Conservation (phyloP, 1,140 invertebrate genomes). For the Magallana ariakensis region DNA sequence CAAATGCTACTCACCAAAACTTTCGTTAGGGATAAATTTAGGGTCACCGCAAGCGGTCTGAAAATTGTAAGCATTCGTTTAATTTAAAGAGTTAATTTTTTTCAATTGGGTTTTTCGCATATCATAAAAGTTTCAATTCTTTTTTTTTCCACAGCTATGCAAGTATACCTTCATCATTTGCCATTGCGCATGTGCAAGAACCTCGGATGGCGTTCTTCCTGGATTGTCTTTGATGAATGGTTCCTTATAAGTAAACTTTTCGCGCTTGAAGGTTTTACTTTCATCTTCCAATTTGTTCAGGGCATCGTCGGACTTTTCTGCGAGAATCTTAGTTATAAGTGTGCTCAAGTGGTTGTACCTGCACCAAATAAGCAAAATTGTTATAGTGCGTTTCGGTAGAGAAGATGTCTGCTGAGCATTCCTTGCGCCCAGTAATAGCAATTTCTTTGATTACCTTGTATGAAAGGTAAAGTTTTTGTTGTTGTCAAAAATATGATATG, state of each 20-base stretch:
- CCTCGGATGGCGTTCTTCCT: constrained; percentile 10
- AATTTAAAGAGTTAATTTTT: background rate
- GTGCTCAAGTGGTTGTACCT: constrained; percentile 59
- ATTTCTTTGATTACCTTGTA: too few relatives aligned
- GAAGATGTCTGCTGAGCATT: too few relatives aligned
- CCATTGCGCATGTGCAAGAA: constrained; percentile 51
- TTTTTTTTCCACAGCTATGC: too few relatives aligned
- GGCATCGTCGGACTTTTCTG: constrained; percentile 19
- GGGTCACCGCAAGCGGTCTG: constrained; percentile 39
- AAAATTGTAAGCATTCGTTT: constrained; percentile 3
- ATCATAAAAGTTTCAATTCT: too few relatives aligned
- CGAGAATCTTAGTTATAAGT: constrained; percentile 49
- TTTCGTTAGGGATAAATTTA: background rate
- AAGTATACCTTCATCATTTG: constrained; percentile 53
- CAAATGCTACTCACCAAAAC: background rate
- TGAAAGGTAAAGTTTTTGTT: too few relatives aligned
- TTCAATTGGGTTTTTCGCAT: too few relatives aligned
- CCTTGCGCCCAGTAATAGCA: too few relatives aligned
- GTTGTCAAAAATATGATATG: too few relatives aligned
- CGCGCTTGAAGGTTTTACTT: constrained; percentile 48
- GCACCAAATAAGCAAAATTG: background rate
- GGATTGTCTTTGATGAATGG: constrained; percentile 41
- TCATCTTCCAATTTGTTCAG: constrained; percentile 48
- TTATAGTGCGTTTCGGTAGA: too few relatives aligned
- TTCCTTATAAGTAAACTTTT: constrained; percentile 43